Evolutionary conservation across 2,888 invertebrate species (phyloP), one percentile per base, ranked within the genome.

Genomic region (Synanthedon vespiformis): DNA sequence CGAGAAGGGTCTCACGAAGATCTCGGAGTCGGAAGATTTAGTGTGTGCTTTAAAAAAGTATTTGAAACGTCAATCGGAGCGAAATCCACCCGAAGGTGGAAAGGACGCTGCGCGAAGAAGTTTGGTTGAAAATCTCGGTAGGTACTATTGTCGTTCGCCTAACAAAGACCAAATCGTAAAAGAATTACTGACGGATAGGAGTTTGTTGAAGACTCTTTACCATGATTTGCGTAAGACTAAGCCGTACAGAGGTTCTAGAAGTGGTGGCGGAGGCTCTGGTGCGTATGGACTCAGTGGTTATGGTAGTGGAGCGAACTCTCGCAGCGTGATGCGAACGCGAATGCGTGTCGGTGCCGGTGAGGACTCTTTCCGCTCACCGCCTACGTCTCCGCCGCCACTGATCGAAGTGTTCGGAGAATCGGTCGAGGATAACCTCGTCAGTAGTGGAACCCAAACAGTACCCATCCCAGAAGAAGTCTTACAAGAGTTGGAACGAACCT

Each of bases 121-220:
- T 22, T 70, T 93, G 56, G 76, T 90, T 54, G 92, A 93, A 61
- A 92, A 92, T 6, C 79, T 93, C 13, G 89, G 91, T 60, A 86
- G 92, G 57, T 92, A 93, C 66, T 93, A 91, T 68, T 88, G 90
- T 58, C 89, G 91, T 60, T 89, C 90, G 12, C 83, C 90, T 0
- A 92, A 90, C 64, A 87, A 92, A 54, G 91, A 93, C 58, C 89
- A 89, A 71, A 91, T 93, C 54, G 92, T 94, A 61, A 91, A 92
- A 52, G 92, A 92, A 64, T 85, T 94, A 51, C 77, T 94, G 52
- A 92, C 92, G 10, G 92, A 95, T 72, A 89, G 93, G 62, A 92
- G 90, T 65, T 85, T 93, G 27, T 80, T 95, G 52, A 93, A 93
- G 72, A 92, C 90, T 71, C 80, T 93, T 40, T 93, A 93, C 68